These are phyloP conservation scores for Hippocampus guttulatus DNA, from an alignment of 2,113 vertebrate genomes.

Conservation along the genomic window DNA sequence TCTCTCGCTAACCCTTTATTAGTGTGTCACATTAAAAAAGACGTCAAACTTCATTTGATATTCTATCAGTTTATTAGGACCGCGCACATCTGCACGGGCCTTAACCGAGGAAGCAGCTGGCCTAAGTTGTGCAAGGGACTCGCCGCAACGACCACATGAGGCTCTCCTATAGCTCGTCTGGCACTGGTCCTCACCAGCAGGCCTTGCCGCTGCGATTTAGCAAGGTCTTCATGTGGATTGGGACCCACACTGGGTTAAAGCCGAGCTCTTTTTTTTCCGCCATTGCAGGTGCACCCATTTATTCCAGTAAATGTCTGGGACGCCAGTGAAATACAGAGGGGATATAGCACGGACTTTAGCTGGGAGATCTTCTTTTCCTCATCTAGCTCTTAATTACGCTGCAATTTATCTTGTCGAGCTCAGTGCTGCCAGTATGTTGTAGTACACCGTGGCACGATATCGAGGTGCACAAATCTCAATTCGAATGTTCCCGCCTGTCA, in stretches of 20 bases:
- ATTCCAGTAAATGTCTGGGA: conserved; percentile 31
- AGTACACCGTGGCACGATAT: no score
- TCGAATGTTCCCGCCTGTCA: background rate
- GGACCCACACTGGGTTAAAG: conserved; percentile 42
- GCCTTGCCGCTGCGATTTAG: conserved; percentile 21
- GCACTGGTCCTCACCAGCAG: conserved; percentile 30
- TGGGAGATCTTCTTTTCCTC: no score
- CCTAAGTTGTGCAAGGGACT: conserved; percentile 4
- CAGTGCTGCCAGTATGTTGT: no score
- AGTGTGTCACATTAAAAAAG: conserved; percentile 1
- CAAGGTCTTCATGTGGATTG: conserved; percentile 52
- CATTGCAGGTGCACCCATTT: conserved; percentile 62
- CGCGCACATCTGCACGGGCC: background rate
- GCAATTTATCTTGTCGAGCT: no score
- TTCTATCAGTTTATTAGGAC: conserved; percentile 4
- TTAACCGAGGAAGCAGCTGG: conserved; percentile 30
- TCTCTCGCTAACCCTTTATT: background rate
- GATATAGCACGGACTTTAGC: background rate
- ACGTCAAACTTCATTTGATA: conserved; percentile 8
- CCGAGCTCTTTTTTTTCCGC: conserved; percentile 28
- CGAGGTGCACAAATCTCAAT: no score
- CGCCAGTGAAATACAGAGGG: background rate
- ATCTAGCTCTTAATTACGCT: no score
- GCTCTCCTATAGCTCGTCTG: conserved; percentile 51
- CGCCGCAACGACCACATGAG: conserved; percentile 58